Percentiles rank a stretch among this genome's conserved stretches.
These are phyloP conservation scores for Himantopus leucocephalus DNA, from an alignment of 2,113 vertebrate genomes.

Conservation along the genomic window DNA sequence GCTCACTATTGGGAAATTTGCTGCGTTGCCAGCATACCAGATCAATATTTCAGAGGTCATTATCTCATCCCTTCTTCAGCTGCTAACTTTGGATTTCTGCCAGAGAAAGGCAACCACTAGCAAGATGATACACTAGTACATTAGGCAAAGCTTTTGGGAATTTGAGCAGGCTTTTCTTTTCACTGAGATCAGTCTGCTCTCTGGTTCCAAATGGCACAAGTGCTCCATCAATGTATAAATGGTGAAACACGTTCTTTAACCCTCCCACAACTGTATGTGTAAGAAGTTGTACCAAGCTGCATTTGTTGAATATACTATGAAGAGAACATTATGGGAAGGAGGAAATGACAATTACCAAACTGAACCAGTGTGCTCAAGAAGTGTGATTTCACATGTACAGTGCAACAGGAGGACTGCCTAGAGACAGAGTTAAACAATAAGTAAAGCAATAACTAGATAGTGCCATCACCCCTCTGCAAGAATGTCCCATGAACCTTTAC, in stretches of 20 bases:
- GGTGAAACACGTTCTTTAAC: not conserved
- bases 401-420: not conserved
- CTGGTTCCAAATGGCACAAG: not conserved
- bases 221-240: not conserved
- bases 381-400: not conserved
- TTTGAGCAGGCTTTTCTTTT: slow-evolving; percentile 46
- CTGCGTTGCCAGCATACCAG: slow-evolving; percentile 50
- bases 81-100: slow-evolving; percentile 57
- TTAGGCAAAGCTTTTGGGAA: slow-evolving; percentile 34
- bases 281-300: not conserved
- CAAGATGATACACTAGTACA: slow-evolving; percentile 19
- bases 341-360: not conserved
- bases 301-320: not conserved
- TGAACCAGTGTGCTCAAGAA: not conserved
- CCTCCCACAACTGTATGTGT: not conserved
- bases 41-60: slow-evolving; percentile 69
- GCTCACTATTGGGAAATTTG: slow-evolving; percentile 33
- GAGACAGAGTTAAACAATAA: not conserved
- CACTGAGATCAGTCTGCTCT: not conserved
- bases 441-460: not conserved
- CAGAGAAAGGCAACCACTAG: slow-evolving; percentile 26
- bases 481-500: not conserved
- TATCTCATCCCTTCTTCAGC: slow-evolving; percentile 62
- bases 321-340: not conserved
- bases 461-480: not conserved